Evolutionary conservation across 2,113 vertebrate genomes (phyloP).

Genomic region (Lepidothrix coronata): DNA sequence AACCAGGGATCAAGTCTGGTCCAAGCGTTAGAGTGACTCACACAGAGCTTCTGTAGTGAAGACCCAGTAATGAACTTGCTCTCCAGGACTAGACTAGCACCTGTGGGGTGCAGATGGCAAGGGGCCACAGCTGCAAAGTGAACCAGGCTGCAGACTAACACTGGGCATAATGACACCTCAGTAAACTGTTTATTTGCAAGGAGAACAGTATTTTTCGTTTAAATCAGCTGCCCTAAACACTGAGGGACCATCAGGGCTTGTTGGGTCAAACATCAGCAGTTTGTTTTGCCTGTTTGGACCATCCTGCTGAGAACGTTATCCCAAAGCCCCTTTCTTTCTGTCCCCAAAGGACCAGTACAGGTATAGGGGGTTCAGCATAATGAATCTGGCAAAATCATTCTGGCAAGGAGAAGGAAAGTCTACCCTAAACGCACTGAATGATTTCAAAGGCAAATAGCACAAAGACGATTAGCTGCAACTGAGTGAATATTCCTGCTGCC

Average conservation of each 20-base stretch:
- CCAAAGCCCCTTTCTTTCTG: neutral
- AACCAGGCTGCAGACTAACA: neutral
- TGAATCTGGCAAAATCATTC: neutral
- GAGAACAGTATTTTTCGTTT: neutral
- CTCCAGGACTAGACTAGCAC: neutral
- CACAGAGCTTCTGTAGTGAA: fast-evolving
- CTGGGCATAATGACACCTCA: neutral
- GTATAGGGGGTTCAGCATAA: neutral
- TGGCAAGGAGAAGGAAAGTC: neutral
- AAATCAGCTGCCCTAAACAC: neutral
- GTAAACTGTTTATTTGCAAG: neutral
- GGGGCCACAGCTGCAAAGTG: neutral
- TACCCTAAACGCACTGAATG: neutral
- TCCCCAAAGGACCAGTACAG: neutral
- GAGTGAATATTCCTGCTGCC: neutral
- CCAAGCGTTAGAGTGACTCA: neutral
- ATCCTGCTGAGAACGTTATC: neutral
- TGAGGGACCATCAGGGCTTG: neutral
- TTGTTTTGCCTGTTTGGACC: neutral
- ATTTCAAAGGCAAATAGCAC: constrained; percentile 5
- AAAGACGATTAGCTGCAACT: neutral
- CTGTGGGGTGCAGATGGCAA: neutral
- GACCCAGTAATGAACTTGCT: neutral
- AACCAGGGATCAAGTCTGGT: neutral
- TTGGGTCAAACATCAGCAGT: neutral